phyloP scores from a whole-genome alignment of 2,888 invertebrate species.

The Scrobipalpa atriplicella region DNA sequence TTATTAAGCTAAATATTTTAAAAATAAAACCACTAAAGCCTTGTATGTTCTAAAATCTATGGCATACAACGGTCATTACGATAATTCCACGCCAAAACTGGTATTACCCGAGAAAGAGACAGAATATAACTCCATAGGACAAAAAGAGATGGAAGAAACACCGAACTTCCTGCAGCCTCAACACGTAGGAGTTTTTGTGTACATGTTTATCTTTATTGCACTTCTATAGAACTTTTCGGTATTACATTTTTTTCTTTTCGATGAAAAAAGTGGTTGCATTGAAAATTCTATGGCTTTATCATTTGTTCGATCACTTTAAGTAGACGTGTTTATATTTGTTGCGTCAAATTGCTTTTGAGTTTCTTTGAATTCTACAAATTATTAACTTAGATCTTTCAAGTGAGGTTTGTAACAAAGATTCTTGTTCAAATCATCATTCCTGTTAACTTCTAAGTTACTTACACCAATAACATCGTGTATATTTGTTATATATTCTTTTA shows the following conservation, averaged over 20 bases:
- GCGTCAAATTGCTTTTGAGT: not conserved
- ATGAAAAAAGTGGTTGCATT: conserved; percentile 24
- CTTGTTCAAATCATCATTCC: not conserved
- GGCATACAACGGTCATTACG: conserved; percentile 47
- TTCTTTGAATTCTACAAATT: not conserved
- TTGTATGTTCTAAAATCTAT: conserved; percentile 38
- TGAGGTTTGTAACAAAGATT: not conserved
- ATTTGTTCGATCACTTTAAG: conserved; percentile 16
- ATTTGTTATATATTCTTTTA: too few species aligned
- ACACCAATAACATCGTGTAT: too few species aligned
- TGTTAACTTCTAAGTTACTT: too few species aligned
- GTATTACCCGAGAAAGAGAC: conserved; percentile 54
- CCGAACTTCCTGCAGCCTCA: conserved; percentile 50
- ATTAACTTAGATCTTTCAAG: not conserved
- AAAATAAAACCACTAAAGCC: not conserved
- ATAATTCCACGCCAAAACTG: conserved; percentile 62
- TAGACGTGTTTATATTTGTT: conserved; percentile 1
- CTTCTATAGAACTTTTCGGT: conserved; percentile 40
- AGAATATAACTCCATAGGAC: conserved; percentile 30
- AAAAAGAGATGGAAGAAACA: conserved; percentile 37
- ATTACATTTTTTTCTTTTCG: conserved; percentile 19
- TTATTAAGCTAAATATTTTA: too few species aligned
- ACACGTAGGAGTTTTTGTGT: conserved; percentile 49
- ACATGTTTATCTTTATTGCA: conserved; percentile 41
- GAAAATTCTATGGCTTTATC: conserved; percentile 20